These are phyloP conservation scores for Istiophorus platypterus DNA, from an alignment of 2,113 vertebrate genomes.

Conservation along the genomic window DNA sequence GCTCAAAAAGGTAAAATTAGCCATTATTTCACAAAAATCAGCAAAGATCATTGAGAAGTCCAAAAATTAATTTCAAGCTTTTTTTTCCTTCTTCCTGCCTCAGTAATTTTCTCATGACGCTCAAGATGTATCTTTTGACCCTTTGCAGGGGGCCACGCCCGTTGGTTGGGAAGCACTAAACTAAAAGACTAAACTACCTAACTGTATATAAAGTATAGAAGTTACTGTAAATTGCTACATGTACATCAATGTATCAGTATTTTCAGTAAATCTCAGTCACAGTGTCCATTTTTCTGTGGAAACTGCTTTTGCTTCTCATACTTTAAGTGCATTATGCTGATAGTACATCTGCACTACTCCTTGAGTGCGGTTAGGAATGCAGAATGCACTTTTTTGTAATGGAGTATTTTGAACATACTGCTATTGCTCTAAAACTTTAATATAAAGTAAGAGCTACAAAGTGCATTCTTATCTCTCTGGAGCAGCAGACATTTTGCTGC, in stretches of 20 bases:
- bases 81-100: too few relatives aligned
- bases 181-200: too few relatives aligned
- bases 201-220: neutral
- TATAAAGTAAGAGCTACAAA: neutral
- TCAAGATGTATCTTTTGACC: too few relatives aligned
- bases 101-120: too few relatives aligned
- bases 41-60: too few relatives aligned
- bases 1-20: too few relatives aligned
- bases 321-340: neutral
- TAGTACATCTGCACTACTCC: neutral
- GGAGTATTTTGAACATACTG: neutral
- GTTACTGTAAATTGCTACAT: neutral
- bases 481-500: slow-evolving; percentile 57
- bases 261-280: neutral
- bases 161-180: too few relatives aligned
- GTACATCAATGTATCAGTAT: neutral
- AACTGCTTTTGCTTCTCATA: neutral
- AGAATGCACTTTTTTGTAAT: neutral
- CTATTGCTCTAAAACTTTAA: neutral
- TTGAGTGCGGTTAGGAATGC: too few relatives aligned
- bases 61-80: too few relatives aligned
- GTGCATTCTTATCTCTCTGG: slow-evolving; percentile 54
- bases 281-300: neutral
- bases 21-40: too few relatives aligned
- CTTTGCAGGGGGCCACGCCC: too few relatives aligned